Base-by-base conservation (phyloP, 2,113 vertebrate genomes). In the Carettochelys insculpta region DNA sequence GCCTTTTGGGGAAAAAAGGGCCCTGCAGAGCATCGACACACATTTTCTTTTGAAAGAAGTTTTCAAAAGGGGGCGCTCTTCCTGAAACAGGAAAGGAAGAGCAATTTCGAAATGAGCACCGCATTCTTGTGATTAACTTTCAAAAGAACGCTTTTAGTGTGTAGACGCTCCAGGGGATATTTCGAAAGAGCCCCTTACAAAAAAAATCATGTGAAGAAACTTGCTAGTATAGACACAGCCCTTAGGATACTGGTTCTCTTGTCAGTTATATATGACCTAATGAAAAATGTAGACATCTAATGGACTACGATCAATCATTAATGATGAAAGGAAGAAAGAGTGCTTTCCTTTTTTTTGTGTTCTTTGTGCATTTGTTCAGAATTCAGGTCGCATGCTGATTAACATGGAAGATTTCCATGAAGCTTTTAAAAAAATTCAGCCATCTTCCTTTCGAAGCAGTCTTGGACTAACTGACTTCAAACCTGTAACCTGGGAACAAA, bases 401-500 rank as follows among this genome's bases (percentile, higher is more conserved):
- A 94, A 68, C 14, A 97, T 98, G 96, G 90, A 93, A 53, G 97
- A 99, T 94, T 99, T 99, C 88, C 94, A 97, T 50, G 97, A 98
- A 89, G 99, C 99, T 45, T 96, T 99, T 94, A 99, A 98, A 96
- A 97, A 92, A 51, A 98, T 99, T 88, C 97, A 96, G 1, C 99
- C 99, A 1, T 99, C 99, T 3, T 98, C 98, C 76, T 97, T 99
- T 83, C 98, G 99, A 92, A 98, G 98, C 96, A 97, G 97, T 22
- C 34, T 98, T 89, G 99, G 99, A 45, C 92, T 98, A 87, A 98
- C 96, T 0, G 99, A 99, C 38, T 97, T 98, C 58, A 97, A 97
- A 80, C 98, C 98, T 3, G 77, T 99, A 84, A 86, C 90, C 20
- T 99, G 99, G 99, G 98, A 99, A 29, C 97, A 99, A 90, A 98